Base-by-base conservation (phyloP, 2,797 vertebrate genomes). In the Sorex maritimensis region DNA sequence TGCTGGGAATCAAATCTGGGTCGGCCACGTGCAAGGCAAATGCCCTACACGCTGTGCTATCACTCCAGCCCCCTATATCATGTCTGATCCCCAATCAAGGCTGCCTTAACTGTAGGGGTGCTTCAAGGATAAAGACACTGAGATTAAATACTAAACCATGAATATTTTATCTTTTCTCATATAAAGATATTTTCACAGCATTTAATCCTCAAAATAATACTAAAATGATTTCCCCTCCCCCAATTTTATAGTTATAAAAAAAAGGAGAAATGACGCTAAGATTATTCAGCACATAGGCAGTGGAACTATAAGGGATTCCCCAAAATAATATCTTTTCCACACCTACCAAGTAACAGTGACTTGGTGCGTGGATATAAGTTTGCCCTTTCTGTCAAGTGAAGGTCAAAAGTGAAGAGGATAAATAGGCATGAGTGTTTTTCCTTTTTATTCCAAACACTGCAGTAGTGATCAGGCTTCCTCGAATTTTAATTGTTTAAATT, bases 171-270 rank as follows among this genome's bases (percentile, higher is more conserved):
- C 28, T 52, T 44, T 0, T 65, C n/a, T 38, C 88, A 88, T 6
- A 71, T 58, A 95, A 88, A 44, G 28, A 4, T 81, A 63, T 75
- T 80, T 85, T 83, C 38, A 80, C 1, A 91, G 2, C 92, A 86
- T 68, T 86, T 94, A 28, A 95, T 38, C n/a, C 26, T 95, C 49
- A 81, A 92, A 91, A 88, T 28, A 93, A 88, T 26, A 26, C 73
- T 93, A 82, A 55, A 55, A 17, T 55, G 17, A 13, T 95, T 67
- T 88, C 41, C 41, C 41, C 41, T 44, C 41, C 41, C 41, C 41
- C 34, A 34, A 34, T 34, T 34, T 34, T 34, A 34, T 34, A 34
- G 34, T 34, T 34, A 34, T 34, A 34, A 34, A 34, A 34, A 44
- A 44, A 44, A 44, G 7, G 41, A 44, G 41, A 44, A 44, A 44